Percentiles rank a stretch among this genome's conserved stretches.
These are phyloP conservation scores for Stichopus chloronotus DNA, from an alignment of 35 echinoderm and acorn worm genomes.

Conservation along the genomic window DNA sequence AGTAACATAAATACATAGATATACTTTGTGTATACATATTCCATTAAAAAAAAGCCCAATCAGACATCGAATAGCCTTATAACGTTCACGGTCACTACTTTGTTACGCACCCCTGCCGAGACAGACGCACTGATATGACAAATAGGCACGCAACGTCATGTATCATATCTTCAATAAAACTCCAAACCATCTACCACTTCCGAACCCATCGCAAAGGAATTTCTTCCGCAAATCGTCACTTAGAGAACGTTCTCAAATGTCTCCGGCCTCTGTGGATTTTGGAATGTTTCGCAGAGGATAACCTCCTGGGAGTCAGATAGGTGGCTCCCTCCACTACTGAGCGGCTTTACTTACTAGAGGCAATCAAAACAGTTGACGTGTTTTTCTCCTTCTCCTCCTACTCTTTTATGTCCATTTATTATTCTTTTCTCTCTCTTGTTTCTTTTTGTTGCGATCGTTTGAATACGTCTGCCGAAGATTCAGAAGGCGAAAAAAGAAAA, in stretches of 20 bases:
- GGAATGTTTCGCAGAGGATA: neutral
- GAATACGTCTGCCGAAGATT: neutral
- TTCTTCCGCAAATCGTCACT: conserved; percentile 2
- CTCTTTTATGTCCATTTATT: no score
- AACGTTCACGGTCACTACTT: neutral
- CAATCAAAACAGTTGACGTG: neutral
- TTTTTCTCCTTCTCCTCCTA: no score
- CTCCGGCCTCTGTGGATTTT: neutral
- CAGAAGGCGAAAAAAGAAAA: neutral
- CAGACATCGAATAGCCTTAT: no score
- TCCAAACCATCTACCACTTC: neutral
- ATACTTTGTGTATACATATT: no score
- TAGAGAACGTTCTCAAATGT: neutral
- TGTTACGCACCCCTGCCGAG: neutral
- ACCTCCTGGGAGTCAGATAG: neutral
- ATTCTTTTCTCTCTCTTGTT: neutral
- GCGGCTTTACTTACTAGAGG: neutral
- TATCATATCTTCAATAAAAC: neutral
- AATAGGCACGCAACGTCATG: neutral
- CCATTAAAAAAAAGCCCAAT: no score
- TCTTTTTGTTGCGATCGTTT: neutral
- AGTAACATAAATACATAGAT: no score
- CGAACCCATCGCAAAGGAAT: neutral
- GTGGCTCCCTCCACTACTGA: neutral
- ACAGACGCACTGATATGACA: neutral